These are phyloP conservation scores for Netelia virgata DNA, from an alignment of 2,888 invertebrate genomes.

Conservation along the genomic window DNA sequence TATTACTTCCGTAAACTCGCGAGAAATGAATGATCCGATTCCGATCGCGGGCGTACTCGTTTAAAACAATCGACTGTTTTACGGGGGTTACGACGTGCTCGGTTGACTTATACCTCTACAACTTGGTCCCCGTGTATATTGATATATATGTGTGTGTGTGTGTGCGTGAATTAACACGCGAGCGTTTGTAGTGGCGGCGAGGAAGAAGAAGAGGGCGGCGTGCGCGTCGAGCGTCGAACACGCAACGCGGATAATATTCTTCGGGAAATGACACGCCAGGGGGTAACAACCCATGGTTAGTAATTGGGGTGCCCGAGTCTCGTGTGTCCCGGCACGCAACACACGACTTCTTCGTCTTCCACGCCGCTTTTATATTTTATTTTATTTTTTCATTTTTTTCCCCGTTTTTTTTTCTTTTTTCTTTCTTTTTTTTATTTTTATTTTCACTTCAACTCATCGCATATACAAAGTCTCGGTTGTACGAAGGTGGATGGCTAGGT, in stretches of 20 bases:
- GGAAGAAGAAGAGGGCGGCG: constrained; percentile 60
- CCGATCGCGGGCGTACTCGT: constrained; percentile 75
- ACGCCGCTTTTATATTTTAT: constrained; percentile 13
- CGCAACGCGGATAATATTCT: constrained; percentile 80
- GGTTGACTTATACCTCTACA: not conserved
- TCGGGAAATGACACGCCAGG: constrained; percentile 82
- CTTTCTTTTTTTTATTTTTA: constrained; percentile 18
- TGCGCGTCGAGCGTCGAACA: constrained; percentile 74
- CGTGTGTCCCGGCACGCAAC: constrained; percentile 71
- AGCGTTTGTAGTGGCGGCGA: constrained; percentile 37
- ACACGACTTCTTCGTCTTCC: constrained; percentile 59
- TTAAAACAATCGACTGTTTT: constrained; percentile 81
- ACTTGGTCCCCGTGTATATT: constrained; percentile 29
- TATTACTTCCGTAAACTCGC: constrained; percentile 57
- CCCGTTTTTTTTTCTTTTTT: not conserved
- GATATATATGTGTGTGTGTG: not conserved
- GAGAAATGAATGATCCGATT: constrained; percentile 72
- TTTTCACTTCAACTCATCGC: constrained; percentile 51
- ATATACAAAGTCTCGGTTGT: constrained; percentile 26
- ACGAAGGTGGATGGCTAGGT: not conserved
- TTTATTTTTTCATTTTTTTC: constrained; percentile 17
- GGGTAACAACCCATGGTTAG: constrained; percentile 83
- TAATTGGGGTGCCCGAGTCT: constrained; percentile 77
- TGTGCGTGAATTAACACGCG: not conserved
- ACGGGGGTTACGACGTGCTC: constrained; percentile 11